Conservation (phyloP, 2,797 vertebrate genomes). For the Lagocephalus sceleratus region DNA sequence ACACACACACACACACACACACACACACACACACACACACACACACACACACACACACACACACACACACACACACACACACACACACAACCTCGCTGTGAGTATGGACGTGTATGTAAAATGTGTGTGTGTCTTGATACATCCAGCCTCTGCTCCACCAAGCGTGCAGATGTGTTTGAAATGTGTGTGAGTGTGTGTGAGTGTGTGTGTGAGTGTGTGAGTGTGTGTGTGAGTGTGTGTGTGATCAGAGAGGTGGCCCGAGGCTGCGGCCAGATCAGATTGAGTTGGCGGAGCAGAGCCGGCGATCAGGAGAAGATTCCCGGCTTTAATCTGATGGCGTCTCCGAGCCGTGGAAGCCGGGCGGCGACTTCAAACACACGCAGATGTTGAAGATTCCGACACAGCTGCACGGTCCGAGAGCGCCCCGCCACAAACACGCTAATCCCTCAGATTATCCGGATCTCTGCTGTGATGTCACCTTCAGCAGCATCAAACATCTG, state of each 20-base stretch:
- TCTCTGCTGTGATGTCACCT: no score
- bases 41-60: background rate
- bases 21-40: background rate
- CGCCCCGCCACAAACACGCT: no score
- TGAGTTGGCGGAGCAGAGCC: slow-evolving; percentile 40
- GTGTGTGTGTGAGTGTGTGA: slow-evolving; percentile 3
- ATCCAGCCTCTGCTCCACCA: background rate
- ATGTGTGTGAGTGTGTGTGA: background rate
- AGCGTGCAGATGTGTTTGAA: background rate
- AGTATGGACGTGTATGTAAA: background rate
- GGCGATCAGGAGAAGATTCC: slow-evolving; percentile 45
- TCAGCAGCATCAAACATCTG: no score
- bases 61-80: slow-evolving; percentile 1
- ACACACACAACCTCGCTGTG: slow-evolving; percentile 1
- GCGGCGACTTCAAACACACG: no score
- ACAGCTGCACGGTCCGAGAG: no score
- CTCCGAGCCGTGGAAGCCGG: slow-evolving; percentile 16
- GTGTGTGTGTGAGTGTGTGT: slow-evolving; percentile 1
- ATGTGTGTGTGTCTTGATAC: background rate
- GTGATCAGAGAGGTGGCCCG: slow-evolving; percentile 26
- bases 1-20: slow-evolving; percentile 2
- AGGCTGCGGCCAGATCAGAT: slow-evolving; percentile 45
- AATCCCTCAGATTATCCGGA: no score
- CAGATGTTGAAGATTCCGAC: no score
- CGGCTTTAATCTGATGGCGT: slow-evolving; percentile 38